These are phyloP conservation scores for Brachystomella parvula DNA, from an alignment of 1,140 invertebrate genomes.

Conservation along the genomic window DNA sequence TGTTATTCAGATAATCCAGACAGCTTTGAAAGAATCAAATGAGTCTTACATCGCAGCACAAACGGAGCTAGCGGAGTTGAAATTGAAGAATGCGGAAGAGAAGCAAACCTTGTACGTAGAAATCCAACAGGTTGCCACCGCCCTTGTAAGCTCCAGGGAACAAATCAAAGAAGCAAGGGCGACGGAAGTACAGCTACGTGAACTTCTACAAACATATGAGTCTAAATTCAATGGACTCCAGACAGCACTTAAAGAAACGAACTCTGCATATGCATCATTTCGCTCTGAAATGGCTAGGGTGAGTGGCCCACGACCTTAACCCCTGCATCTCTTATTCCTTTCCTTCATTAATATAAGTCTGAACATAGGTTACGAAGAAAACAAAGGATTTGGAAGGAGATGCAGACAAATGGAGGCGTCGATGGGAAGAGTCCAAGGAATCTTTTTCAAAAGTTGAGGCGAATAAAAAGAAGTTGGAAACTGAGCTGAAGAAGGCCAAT, in stretches of 20 bases:
- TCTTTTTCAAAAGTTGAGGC: conserved; percentile 23
- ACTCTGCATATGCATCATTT: conserved; percentile 31
- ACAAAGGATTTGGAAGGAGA: conserved; percentile 35
- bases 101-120: conserved; percentile 30
- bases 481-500: conserved; percentile 24
- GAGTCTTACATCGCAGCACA: conserved; percentile 8
- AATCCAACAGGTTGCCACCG: conserved; percentile 34
- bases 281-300: conserved; percentile 35
- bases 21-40: conserved; percentile 32
- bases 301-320: neutral
- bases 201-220: conserved; percentile 34
- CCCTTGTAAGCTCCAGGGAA: conserved; percentile 27
- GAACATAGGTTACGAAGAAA: conserved; percentile 24
- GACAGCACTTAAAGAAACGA: conserved; percentile 33
- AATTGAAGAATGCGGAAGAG: conserved; percentile 34
- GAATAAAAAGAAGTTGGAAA: conserved; percentile 27
- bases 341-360: neutral
- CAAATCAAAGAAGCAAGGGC: conserved; percentile 35
- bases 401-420: conserved; percentile 30
- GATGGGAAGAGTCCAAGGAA: conserved; percentile 33
- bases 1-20: conserved; percentile 28
- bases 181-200: conserved; percentile 27
- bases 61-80: conserved; percentile 27
- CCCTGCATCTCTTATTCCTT: neutral
- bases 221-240: conserved; percentile 34